Conservation (phyloP, 1,140 invertebrate genomes). For the Macrotrachela quadricornifera region DNA sequence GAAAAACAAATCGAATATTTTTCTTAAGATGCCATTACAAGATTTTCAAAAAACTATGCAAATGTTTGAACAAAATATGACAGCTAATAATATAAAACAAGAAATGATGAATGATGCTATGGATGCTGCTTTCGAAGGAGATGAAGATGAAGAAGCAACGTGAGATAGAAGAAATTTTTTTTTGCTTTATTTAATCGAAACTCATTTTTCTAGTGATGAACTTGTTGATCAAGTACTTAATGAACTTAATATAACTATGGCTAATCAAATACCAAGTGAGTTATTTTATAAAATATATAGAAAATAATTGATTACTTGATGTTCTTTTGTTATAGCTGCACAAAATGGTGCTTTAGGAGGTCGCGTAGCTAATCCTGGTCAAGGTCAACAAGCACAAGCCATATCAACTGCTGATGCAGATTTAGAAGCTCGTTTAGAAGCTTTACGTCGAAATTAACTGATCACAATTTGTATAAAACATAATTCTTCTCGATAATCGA, state of each 20-base stretch:
- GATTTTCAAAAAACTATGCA: slow-evolving; percentile 96
- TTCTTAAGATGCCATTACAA: slow-evolving; percentile 88
- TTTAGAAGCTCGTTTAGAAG: slow-evolving; percentile 74
- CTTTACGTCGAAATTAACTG: slow-evolving; percentile 60
- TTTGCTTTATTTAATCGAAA: slow-evolving; percentile 13
- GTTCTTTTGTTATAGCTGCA: slow-evolving; percentile 19
- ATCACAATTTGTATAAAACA: too few relatives aligned
- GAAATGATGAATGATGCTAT: slow-evolving; percentile 99
- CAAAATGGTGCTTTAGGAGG: slow-evolving; percentile 16
- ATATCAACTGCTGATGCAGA: slow-evolving; percentile 58
- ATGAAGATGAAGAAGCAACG: slow-evolving; percentile 83
- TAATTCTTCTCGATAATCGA: too few relatives aligned
- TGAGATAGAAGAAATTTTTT: slow-evolving; percentile 5
- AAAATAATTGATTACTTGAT: neutral
- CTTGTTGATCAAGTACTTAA: slow-evolving; percentile 66
- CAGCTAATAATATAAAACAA: slow-evolving; percentile 99
- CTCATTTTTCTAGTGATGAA: slow-evolving; percentile 19
- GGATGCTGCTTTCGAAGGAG: slow-evolving; percentile 93
- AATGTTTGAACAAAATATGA: slow-evolving; percentile 97
- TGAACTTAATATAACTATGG: slow-evolving; percentile 80
- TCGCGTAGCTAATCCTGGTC: slow-evolving; percentile 27
- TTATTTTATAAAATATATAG: slow-evolving; percentile 17
- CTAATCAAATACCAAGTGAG: slow-evolving; percentile 60
- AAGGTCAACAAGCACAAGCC: slow-evolving; percentile 22
- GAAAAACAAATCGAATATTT: neutral